Percentiles rank a stretch among this genome's conserved stretches.
These are phyloP conservation scores for Mythimna ferrago DNA, from an alignment of 2,888 invertebrate genomes.

Conservation along the genomic window DNA sequence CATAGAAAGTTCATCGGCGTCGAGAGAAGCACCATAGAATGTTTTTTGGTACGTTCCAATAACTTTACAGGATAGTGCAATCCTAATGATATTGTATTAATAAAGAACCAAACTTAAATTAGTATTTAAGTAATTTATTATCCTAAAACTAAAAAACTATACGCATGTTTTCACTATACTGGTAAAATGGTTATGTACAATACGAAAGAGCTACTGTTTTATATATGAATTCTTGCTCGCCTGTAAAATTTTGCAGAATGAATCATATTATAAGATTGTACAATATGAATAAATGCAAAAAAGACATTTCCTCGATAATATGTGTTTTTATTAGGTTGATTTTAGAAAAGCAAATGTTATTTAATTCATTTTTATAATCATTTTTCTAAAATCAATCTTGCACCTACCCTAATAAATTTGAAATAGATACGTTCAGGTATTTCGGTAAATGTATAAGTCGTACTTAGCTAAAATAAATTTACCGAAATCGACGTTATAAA, in stretches of 20 bases:
- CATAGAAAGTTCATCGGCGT: constrained; percentile 90
- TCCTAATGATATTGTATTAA: constrained; percentile 91
- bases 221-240: constrained; percentile 91
- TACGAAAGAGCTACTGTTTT: constrained; percentile 91
- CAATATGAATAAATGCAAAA: constrained; percentile 91
- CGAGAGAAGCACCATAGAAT: constrained; percentile 86
- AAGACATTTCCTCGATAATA: constrained; percentile 89
- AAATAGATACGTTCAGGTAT: not conserved
- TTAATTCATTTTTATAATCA: no score
- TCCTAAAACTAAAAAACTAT: constrained; percentile 90
- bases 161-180: constrained; percentile 91
- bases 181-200: constrained; percentile 91
- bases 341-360: constrained; percentile 1
- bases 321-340: constrained; percentile 66
- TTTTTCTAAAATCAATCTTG: constrained; percentile 33
- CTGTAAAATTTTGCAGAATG: constrained; percentile 91
- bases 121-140: constrained; percentile 91
- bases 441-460: not conserved
- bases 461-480: no score
- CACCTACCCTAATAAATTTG: not conserved
- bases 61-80: constrained; percentile 89
- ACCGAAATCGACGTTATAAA: no score
- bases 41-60: constrained; percentile 87
- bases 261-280: constrained; percentile 91
- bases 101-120: constrained; percentile 91